Evolutionary conservation across 2,797 vertebrate genomes (phyloP), one percentile per base, ranked within the genome.

Genomic region (Poeciliopsis gracilis): DNA sequence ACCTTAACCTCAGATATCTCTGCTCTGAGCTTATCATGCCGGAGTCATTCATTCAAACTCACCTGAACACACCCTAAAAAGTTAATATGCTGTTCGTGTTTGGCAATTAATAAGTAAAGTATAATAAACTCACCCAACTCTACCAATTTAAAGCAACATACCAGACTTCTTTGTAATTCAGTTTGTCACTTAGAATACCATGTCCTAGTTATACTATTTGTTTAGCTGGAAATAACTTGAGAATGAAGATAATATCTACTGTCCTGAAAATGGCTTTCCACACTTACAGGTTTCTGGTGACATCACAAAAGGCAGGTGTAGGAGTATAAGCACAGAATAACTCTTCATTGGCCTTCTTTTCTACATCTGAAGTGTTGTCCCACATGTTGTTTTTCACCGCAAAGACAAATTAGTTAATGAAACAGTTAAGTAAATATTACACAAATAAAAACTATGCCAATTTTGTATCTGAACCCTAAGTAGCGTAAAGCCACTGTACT

Each of bases 1-100:
- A 76, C 28, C 15, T 71, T 74, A 75, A 71, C 86, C 83, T 85
- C 84, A 77, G 20, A 51, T 45, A 66, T 28, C 72, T 82, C 75
- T 77, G 66, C 28, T 63, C n/a, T 16, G 59, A 57, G 61, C 76
- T 30, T 30, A 33, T 57, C 23, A 45, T 73, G 47, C 67, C 53
- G 78, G 81, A n/a, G 59, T 80, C 59, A 82, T 53, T 67, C 49
- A 16, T 46, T 25, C 38, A 63, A 47, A 11, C 51, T 15, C 38
- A 57, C 36, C 66, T 46, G 30, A 73, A 70, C 20, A 72, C 25
- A 70, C 15, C 10, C 45, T n/a, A 9, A 70, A 70, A 46, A 45
- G 41, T 71, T 71, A 28, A 70, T 30, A 18, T n/a, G 23, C 23
- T 69, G 0, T 43, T 43, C 23, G 10, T 15, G 66, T 69, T 69